Evolutionary conservation across 2,797 vertebrate species (phyloP).

Genomic region (Sebastes diaconus): DNA sequence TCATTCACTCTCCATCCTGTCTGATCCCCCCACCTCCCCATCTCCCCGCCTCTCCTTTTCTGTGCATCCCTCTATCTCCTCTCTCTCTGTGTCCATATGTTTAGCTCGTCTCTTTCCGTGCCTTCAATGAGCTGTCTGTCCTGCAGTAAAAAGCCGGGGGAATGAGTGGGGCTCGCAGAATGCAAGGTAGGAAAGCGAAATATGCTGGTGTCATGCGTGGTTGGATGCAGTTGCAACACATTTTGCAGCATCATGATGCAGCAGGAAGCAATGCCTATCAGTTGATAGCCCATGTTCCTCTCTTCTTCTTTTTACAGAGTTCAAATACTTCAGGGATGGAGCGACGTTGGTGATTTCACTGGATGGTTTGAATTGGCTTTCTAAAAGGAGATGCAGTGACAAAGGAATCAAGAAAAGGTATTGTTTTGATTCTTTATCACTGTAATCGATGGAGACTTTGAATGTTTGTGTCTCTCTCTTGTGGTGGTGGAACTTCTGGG

Average conservation of each 20-base stretch:
- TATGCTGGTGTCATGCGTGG: background rate
- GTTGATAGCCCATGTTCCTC: slow-evolving; percentile 12
- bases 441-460: background rate
- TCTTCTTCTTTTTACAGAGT: slow-evolving; percentile 69
- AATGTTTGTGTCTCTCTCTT: background rate
- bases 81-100: slow-evolving; percentile 18
- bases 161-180: slow-evolving; percentile 79
- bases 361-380: slow-evolving; percentile 73
- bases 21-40: background rate
- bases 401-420: slow-evolving; percentile 87
- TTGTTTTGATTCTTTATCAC: background rate
- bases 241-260: slow-evolving; percentile 53
- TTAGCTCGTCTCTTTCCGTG: background rate
- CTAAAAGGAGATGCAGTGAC: slow-evolving; percentile 82
- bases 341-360: slow-evolving; percentile 80
- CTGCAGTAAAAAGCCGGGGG: slow-evolving; percentile 76
- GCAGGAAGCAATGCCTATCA: slow-evolving; percentile 15
- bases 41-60: background rate
- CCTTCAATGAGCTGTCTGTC: slow-evolving; percentile 56
- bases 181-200: slow-evolving; percentile 82
- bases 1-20: background rate
- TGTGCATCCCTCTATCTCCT: slow-evolving; percentile 16
- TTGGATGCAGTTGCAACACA: slow-evolving; percentile 29
- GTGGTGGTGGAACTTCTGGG: background rate
- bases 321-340: slow-evolving; percentile 83